phyloP scores from a whole-genome alignment of 2,888 invertebrate genomes.

The Chloroclysta siterata region DNA sequence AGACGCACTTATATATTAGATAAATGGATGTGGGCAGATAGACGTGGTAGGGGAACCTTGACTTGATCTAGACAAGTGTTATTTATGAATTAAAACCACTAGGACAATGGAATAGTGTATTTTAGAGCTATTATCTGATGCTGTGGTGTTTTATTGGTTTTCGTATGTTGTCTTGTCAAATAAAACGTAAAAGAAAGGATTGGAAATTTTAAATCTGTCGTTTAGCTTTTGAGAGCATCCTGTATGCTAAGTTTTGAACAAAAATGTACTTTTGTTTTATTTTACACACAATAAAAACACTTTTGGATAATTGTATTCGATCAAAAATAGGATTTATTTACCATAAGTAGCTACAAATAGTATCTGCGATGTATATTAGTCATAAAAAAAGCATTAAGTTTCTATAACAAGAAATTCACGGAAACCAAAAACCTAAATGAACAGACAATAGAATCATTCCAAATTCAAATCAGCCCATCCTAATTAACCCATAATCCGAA shows the following conservation, averaged over 20 bases:
- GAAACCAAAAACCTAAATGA: too few relatives aligned
- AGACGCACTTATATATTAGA: conserved; percentile 34
- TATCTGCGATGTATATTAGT: too few relatives aligned
- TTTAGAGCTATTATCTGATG: conserved; percentile 1
- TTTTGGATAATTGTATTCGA: too few relatives aligned
- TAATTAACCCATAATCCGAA: conserved; percentile 27
- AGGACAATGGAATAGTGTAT: conserved; percentile 8
- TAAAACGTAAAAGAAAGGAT: not conserved
- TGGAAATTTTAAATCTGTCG: too few relatives aligned
- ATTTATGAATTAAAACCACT: conserved; percentile 22
- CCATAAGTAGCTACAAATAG: too few relatives aligned
- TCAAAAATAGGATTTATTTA: too few relatives aligned
- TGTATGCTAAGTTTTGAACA: too few relatives aligned
- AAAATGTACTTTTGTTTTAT: too few relatives aligned
- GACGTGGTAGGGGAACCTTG: conserved; percentile 34
- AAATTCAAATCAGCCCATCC: conserved; percentile 29
- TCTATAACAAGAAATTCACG: too few relatives aligned
- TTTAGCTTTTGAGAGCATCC: too few relatives aligned
- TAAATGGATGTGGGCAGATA: conserved; percentile 34
- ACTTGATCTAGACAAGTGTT: conserved; percentile 20
- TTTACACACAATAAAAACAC: too few relatives aligned
- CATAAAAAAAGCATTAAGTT: too few relatives aligned
- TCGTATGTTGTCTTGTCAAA: not conserved
- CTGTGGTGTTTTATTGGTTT: not conserved
- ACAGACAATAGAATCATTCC: conserved; percentile 14